These are phyloP conservation scores for Magallana angulata DNA, from an alignment of 1,140 invertebrate species.

Conservation along the genomic window DNA sequence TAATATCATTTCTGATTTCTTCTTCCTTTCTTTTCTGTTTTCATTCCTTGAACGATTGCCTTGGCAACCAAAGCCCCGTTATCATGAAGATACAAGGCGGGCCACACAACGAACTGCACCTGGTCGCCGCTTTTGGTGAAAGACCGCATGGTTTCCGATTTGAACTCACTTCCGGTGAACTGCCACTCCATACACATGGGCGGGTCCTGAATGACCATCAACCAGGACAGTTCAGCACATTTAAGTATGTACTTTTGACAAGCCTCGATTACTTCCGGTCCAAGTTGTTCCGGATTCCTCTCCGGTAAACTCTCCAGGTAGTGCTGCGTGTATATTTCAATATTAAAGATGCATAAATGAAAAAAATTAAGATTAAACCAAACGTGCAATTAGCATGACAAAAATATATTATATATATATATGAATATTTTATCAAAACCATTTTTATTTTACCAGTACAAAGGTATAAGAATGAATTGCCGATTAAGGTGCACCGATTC, in stretches of 20 bases:
- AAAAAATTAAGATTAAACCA: too few relatives aligned
- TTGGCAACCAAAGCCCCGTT: slow-evolving; percentile 42
- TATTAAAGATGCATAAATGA: too few relatives aligned
- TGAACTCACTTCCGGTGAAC: not conserved
- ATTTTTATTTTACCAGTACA: too few relatives aligned
- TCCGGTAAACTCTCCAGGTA: not conserved
- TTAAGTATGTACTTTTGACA: slow-evolving; percentile 12
- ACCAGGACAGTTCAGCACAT: slow-evolving; percentile 50
- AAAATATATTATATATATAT: too few relatives aligned
- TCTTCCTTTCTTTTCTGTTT: slow-evolving; percentile 12
- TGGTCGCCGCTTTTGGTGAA: slow-evolving; percentile 36
- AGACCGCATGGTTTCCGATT: slow-evolving; percentile 33
- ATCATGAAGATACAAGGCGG: slow-evolving; percentile 39
- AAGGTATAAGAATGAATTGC: too few relatives aligned
- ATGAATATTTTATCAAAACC: too few relatives aligned
- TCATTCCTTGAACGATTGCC: slow-evolving; percentile 46
- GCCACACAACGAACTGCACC: slow-evolving; percentile 48
- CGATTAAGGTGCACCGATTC: too few relatives aligned
- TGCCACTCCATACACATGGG: slow-evolving; percentile 34
- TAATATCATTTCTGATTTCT: not conserved
- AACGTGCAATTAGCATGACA: too few relatives aligned
- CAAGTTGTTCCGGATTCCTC: not conserved
- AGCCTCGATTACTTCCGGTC: not conserved
- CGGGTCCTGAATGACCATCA: slow-evolving; percentile 45
- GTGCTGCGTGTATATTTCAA: not conserved